Conservation (phyloP, 2,888 invertebrate genomes). For the Orthosia incerta region DNA sequence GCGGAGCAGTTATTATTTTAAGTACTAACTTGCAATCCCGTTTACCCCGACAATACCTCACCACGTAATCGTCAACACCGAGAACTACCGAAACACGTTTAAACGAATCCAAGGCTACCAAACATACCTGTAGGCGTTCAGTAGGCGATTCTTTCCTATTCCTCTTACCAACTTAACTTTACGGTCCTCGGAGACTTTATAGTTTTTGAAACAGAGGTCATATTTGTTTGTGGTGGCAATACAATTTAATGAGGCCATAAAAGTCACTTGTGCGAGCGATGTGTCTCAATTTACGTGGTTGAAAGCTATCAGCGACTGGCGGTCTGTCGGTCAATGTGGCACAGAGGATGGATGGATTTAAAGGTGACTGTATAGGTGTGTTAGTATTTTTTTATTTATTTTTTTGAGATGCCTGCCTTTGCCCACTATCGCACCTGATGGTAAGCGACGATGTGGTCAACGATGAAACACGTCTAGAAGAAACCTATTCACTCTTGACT, state of each 20-base stretch:
- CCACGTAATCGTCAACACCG: conserved; percentile 2
- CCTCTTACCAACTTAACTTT: conserved; percentile 32
- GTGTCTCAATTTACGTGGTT: conserved; percentile 62
- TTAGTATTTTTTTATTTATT: too few species aligned
- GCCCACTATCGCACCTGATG: too few species aligned
- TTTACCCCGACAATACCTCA: conserved; percentile 27
- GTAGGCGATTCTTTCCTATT: conserved; percentile 59
- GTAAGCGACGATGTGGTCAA: too few species aligned
- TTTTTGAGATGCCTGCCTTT: too few species aligned
- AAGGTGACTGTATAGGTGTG: background rate
- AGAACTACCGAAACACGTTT: conserved; percentile 48
- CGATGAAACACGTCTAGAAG: too few species aligned
- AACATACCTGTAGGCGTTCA: conserved; percentile 36
- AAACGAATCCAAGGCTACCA: conserved; percentile 40
- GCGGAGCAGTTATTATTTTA: conserved; percentile 28
- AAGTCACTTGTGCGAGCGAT: conserved; percentile 52
- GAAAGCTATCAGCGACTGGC: conserved; percentile 24
- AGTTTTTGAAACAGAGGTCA: conserved; percentile 1
- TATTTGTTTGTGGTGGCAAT: conserved; percentile 6
- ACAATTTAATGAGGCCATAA: conserved; percentile 44
- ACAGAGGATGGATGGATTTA: conserved; percentile 8
- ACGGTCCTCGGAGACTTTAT: conserved; percentile 10
- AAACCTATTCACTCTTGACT: too few species aligned
- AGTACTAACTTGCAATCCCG: conserved; percentile 24
- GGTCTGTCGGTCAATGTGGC: conserved; percentile 21